phyloP scores from a whole-genome alignment of 2,888 invertebrate genomes.

The Sericinus montela region DNA sequence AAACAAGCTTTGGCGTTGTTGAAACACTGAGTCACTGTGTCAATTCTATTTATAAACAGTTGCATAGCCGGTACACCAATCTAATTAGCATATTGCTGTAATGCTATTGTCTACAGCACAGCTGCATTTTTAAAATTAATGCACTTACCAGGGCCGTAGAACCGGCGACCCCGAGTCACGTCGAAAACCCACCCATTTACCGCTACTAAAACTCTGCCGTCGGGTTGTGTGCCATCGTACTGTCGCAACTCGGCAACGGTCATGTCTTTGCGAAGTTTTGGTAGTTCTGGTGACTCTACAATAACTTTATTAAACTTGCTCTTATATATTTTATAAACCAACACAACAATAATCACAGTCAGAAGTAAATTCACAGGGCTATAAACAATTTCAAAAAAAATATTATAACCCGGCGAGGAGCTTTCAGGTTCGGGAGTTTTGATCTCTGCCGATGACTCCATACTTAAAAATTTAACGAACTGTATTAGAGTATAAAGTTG shows the following conservation, averaged over 20 bases:
- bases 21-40: constrained; percentile 39
- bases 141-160: constrained; percentile 94
- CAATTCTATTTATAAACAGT: constrained; percentile 59
- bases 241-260: constrained; percentile 91
- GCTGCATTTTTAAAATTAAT: constrained; percentile 21
- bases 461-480: constrained; percentile 22
- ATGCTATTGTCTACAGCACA: background rate
- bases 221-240: constrained; percentile 91
- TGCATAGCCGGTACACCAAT: constrained; percentile 24
- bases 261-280: constrained; percentile 93
- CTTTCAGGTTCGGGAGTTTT: constrained; percentile 43
- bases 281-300: constrained; percentile 70
- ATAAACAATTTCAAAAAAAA: constrained; percentile 75
- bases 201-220: constrained; percentile 93
- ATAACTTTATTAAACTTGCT: constrained; percentile 53
- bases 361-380: constrained; percentile 84
- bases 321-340: constrained; percentile 83
- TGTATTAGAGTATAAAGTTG: too few species aligned
- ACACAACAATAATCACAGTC: constrained; percentile 80
- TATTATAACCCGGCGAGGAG: constrained; percentile 41
- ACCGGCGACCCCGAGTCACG: constrained; percentile 92
- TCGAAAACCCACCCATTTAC: constrained; percentile 98
- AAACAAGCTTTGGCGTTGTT: constrained; percentile 27
- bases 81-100: constrained; percentile 17
- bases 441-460: constrained; percentile 55